These are phyloP conservation scores for Drosophila rufa DNA, from an alignment of 1,140 invertebrate genomes.

Conservation along the genomic window DNA sequence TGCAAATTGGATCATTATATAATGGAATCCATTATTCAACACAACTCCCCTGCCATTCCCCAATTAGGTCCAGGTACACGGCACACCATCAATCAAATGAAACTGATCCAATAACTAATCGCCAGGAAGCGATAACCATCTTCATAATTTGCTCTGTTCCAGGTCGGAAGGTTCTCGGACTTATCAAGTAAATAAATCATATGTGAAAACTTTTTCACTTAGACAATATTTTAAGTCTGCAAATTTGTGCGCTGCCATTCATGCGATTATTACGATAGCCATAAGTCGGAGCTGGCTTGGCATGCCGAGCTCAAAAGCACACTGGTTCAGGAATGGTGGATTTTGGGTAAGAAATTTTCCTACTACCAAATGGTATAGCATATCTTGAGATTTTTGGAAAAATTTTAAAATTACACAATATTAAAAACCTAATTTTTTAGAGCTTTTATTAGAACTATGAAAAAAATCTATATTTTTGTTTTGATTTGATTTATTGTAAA, in stretches of 20 bases:
- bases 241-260: slow-evolving; percentile 59
- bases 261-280: slow-evolving; percentile 54
- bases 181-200: slow-evolving; percentile 80
- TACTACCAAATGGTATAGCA: too few species aligned
- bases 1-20: slow-evolving; percentile 53
- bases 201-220: slow-evolving; percentile 78
- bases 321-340: neutral
- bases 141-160: slow-evolving; percentile 34
- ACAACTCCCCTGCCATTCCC: slow-evolving; percentile 7
- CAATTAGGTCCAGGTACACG: slow-evolving; percentile 34
- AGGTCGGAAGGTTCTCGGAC: neutral
- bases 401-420: too few species aligned
- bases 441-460: too few species aligned
- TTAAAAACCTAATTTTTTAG: too few species aligned
- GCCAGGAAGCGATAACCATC: slow-evolving; percentile 61
- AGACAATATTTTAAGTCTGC: slow-evolving; percentile 67
- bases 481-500: too few species aligned
- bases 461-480: too few species aligned
- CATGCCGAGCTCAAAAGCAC: slow-evolving; percentile 18
- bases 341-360: neutral
- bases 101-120: slow-evolving; percentile 64
- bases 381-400: too few species aligned
- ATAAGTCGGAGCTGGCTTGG: slow-evolving; percentile 58
- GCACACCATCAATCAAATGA: slow-evolving; percentile 54
- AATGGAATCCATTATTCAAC: slow-evolving; percentile 44